phyloP scores from a whole-genome alignment of 2,113 vertebrate species.

The Kryptolebias marmoratus region DNA sequence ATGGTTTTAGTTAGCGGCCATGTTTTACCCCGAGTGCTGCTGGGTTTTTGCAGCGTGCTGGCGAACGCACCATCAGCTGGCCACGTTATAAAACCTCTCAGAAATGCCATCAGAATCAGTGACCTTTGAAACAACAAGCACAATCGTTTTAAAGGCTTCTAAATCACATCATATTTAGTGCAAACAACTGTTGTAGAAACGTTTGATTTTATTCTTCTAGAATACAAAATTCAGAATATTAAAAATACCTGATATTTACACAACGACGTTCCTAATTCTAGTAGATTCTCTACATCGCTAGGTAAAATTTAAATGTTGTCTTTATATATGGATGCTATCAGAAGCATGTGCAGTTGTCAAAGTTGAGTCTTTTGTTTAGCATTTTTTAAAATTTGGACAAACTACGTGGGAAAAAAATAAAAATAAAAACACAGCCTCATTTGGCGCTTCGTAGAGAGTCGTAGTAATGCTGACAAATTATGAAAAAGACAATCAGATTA shows the following conservation, averaged over 20 bases:
- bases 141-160: conserved; percentile 27
- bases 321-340: too few species aligned
- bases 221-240: conserved; percentile 1
- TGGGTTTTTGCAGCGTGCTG: conserved; percentile 34
- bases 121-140: conserved; percentile 67
- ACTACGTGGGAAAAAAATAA: too few species aligned
- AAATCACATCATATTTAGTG: conserved; percentile 14
- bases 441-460: too few species aligned
- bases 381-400: too few species aligned
- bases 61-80: conserved; percentile 41
- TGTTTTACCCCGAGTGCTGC: conserved; percentile 28
- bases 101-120: conserved; percentile 72
- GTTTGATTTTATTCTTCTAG: background rate
- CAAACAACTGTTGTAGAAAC: background rate
- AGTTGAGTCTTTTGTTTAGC: too few species aligned
- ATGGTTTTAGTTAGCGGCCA: conserved; percentile 55
- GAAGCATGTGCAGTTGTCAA: too few species aligned
- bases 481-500: too few species aligned
- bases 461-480: too few species aligned
- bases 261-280: too few species aligned
- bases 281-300: too few species aligned
- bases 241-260: background rate
- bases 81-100: conserved; percentile 58
- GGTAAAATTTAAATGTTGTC: too few species aligned
- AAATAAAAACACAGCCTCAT: too few species aligned